These are phyloP conservation scores for Helicoverpa zea DNA, from an alignment of 1,140 invertebrate genomes.

Conservation along the genomic window DNA sequence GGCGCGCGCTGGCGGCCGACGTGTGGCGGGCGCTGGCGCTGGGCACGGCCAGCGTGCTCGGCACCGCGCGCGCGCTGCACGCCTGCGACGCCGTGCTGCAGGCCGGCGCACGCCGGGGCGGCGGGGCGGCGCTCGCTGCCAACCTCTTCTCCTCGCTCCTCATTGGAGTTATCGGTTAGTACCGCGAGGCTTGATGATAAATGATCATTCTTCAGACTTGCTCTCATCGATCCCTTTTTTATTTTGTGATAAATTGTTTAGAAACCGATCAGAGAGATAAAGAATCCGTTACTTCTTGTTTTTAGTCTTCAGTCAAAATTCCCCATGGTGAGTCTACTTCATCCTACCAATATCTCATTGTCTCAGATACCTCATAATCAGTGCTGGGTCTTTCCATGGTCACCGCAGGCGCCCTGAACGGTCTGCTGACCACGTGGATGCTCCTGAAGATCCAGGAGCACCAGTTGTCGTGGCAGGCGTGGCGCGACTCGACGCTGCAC, in stretches of 20 bases:
- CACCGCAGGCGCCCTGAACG: slow-evolving; percentile 75
- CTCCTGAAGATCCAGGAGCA: slow-evolving; percentile 83
- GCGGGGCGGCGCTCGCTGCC: slow-evolving; percentile 73
- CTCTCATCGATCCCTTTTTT: not conserved
- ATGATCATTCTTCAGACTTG: no score
- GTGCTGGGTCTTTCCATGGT: slow-evolving; percentile 19
- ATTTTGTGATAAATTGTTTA: not conserved
- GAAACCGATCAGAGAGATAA: no score
- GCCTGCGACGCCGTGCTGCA: slow-evolving; percentile 76
- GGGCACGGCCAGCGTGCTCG: slow-evolving; percentile 72
- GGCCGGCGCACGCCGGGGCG: slow-evolving; percentile 71
- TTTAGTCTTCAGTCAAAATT: no score
- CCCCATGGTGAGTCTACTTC: not conserved
- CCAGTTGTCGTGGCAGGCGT: slow-evolving; percentile 79
- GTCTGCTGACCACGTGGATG: slow-evolving; percentile 82
- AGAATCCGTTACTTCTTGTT: no score
- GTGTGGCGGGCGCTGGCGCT: slow-evolving; percentile 74
- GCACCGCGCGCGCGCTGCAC: slow-evolving; percentile 78
- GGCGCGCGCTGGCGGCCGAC: slow-evolving; percentile 75
- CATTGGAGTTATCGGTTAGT: slow-evolving; percentile 76
- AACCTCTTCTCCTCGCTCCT: slow-evolving; percentile 79
- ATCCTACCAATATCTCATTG: not conserved
- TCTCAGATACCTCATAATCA: slow-evolving; percentile 13
- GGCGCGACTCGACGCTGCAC: slow-evolving; percentile 80
- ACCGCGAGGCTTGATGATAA: not conserved